phyloP scores from a whole-genome alignment of 1,140 invertebrate genomes.

The Carposina sasakii region DNA sequence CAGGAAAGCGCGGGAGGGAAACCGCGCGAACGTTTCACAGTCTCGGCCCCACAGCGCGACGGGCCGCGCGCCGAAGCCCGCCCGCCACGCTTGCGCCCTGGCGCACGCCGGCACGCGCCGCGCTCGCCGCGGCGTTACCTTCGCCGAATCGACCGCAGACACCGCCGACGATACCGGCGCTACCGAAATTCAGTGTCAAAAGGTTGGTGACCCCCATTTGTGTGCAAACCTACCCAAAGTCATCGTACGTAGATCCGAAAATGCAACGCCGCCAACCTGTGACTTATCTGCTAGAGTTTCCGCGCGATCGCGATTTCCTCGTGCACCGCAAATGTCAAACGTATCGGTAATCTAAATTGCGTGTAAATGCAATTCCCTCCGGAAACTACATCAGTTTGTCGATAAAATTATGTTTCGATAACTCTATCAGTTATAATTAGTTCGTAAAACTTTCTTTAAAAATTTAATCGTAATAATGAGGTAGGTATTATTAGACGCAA shows the following conservation, averaged over 20 bases:
- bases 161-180: constrained; percentile 53
- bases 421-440: too few relatives aligned
- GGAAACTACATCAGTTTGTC: too few relatives aligned
- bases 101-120: constrained; percentile 57
- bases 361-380: too few relatives aligned
- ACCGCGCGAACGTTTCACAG: constrained; percentile 59
- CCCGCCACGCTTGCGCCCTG: constrained; percentile 56
- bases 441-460: too few relatives aligned
- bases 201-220: constrained; percentile 59
- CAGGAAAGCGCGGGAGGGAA: constrained; percentile 68
- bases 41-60: constrained; percentile 55
- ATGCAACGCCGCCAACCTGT: too few relatives aligned
- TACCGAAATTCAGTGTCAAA: constrained; percentile 68
- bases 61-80: constrained; percentile 56
- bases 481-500: too few relatives aligned
- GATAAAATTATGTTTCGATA: too few relatives aligned
- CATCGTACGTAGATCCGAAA: constrained; percentile 24
- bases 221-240: constrained; percentile 41
- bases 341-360: too few relatives aligned
- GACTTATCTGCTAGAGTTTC: too few relatives aligned
- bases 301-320: constrained; percentile 36
- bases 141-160: constrained; percentile 56
- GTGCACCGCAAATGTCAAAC: constrained; percentile 46
- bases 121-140: constrained; percentile 63
- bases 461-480: too few relatives aligned